Conservation (phyloP, 2,113 vertebrate species). For the Epinephelus cyanopodus region DNA sequence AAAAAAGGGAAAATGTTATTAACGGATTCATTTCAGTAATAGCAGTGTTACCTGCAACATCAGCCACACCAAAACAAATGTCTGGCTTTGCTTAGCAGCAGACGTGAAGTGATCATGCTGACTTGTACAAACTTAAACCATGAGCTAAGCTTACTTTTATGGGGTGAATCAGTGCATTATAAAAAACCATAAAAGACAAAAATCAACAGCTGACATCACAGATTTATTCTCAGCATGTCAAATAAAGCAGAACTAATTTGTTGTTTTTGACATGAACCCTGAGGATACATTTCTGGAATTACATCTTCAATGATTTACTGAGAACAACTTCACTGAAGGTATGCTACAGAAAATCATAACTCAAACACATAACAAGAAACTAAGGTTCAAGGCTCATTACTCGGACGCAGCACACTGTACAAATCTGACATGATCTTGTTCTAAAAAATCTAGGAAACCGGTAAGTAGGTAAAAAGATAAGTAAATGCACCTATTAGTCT, state of each 20-base stretch:
- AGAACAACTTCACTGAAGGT: not conserved
- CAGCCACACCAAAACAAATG: constrained; percentile 33
- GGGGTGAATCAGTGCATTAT: constrained; percentile 34
- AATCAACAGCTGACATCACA: constrained; percentile 20
- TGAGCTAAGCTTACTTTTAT: constrained; percentile 11
- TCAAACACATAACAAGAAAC: not conserved
- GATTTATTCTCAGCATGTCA: not conserved
- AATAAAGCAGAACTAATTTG: not conserved
- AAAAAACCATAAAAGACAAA: constrained; percentile 13
- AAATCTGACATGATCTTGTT: too few relatives aligned
- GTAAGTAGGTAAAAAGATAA: too few relatives aligned
- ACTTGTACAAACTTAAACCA: constrained; percentile 29
- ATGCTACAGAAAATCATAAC: not conserved
- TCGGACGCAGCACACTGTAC: not conserved
- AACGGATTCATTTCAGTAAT: not conserved
- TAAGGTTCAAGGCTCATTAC: not conserved
- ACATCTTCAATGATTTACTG: not conserved
- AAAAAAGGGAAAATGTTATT: constrained; percentile 41
- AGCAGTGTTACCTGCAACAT: constrained; percentile 23
- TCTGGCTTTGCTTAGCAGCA: constrained; percentile 26
- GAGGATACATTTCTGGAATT: constrained; percentile 10
- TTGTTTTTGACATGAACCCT: constrained; percentile 1
- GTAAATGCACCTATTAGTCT: too few relatives aligned
- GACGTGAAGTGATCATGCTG: constrained; percentile 25
- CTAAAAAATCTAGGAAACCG: too few relatives aligned